phyloP scores from a whole-genome alignment of 2,113 vertebrate species.

The Nanorana parkeri region DNA sequence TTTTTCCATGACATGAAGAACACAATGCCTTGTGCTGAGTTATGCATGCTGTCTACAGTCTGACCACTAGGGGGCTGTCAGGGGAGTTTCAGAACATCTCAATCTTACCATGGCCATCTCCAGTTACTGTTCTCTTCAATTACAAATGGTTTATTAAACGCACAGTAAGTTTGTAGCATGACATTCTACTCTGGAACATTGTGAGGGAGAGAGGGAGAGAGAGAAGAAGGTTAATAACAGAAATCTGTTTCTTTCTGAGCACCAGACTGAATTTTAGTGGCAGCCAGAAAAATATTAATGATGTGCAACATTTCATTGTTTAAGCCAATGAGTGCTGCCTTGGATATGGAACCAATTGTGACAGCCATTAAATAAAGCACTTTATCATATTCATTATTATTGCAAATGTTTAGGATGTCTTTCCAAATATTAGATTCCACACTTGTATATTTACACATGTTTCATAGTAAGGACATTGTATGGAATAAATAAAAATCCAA shows the following conservation, averaged over 20 bases:
- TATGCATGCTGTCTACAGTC: conserved; percentile 41
- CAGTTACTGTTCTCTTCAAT: conserved; percentile 16
- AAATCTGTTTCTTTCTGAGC: conserved; percentile 51
- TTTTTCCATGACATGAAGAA: conserved; percentile 50
- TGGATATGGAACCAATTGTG: conserved; percentile 48
- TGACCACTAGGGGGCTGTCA: conserved; percentile 62
- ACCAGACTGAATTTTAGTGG: conserved; percentile 11
- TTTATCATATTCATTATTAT: conserved; percentile 45
- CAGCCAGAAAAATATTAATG: conserved; percentile 46
- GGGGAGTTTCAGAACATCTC: conserved; percentile 57
- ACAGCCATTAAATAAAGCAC: conserved; percentile 49
- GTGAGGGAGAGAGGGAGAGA: not conserved
- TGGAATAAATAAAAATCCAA: conserved; percentile 14
- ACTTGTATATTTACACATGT: conserved; percentile 21
- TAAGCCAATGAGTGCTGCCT: conserved; percentile 28
- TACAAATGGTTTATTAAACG: conserved; percentile 48
- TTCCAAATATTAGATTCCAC: conserved; percentile 15
- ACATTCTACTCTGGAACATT: conserved; percentile 37
- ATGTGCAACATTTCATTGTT: conserved; percentile 51
- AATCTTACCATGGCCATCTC: not conserved
- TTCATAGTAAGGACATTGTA: conserved; percentile 12
- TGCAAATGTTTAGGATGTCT: not conserved
- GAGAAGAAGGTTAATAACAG: conserved; percentile 29
- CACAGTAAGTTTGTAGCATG: conserved; percentile 39
- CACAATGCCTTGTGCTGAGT: conserved; percentile 13